Conservation (phyloP, 2,888 invertebrate species). For the Leptinotarsa haldemani region DNA sequence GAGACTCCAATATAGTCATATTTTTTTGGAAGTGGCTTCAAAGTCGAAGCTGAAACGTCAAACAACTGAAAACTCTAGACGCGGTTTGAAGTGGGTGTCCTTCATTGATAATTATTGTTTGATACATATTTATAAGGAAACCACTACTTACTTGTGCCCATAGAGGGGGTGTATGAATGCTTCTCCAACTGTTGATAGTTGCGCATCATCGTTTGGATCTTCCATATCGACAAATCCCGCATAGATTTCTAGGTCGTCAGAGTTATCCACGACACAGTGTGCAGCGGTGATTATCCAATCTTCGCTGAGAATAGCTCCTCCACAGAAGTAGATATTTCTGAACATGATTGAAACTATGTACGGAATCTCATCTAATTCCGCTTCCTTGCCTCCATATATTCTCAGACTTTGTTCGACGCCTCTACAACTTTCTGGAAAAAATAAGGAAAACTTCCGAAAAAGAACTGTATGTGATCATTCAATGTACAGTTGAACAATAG, state of each 20-base stretch:
- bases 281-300: slow-evolving; percentile 23
- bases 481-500: no score
- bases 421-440: not conserved
- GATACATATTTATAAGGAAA: no score
- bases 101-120: no score
- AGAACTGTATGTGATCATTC: not conserved
- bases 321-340: slow-evolving; percentile 3
- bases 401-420: not conserved
- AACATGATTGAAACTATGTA: slow-evolving; percentile 15
- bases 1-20: no score
- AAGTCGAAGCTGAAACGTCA: no score
- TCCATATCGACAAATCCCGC: slow-evolving; percentile 2
- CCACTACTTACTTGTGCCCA: not conserved
- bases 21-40: no score
- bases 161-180: not conserved
- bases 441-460: not conserved
- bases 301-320: slow-evolving; percentile 9
- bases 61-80: no score
- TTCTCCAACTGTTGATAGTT: not conserved
- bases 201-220: not conserved
- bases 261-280: slow-evolving; percentile 12
- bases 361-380: not conserved
- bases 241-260: not conserved
- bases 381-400: not conserved
- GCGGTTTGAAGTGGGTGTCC: no score